Base-by-base conservation (phyloP, 2,797 vertebrate species). In the Gastrophryne carolinensis region DNA sequence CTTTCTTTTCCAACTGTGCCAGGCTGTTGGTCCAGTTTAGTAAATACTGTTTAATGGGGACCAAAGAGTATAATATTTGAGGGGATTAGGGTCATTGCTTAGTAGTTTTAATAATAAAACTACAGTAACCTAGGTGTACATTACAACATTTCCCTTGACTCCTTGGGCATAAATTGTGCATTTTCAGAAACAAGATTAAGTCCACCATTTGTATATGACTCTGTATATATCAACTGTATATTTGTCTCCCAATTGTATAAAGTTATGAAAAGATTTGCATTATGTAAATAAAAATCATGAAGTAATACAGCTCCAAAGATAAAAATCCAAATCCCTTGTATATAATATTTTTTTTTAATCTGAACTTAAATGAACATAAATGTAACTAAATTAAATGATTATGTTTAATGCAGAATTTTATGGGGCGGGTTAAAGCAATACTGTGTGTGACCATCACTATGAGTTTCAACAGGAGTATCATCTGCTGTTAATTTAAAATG, bases 311-410 rank as follows among this genome's bases (percentile, higher is more conserved):
- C 65, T 72, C 68, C 75, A 78, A 78, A 78, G 75, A 78, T 72
- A 65, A 54, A 37, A 58, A 62, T 34, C n/a, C n/a, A n/a, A n/a
- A n/a, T n/a, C n/a, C n/a, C 41, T 7, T 72, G 67, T 77, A 71
- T 63, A 78, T 78, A 78, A 17, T 78, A 60, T 72, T 78, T 67
- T 72, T 65, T n/a, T n/a, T n/a, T n/a, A n/a, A 70, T 78, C 53
- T 49, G 29, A 60, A 78, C 32, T 65, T 65, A 39, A 72, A 21
- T 49, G 29, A 60, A 78, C 32, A 72, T 65, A 39, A 72, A 21
- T 78, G 49, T 37, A 34, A 57, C 61, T 66, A 60, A 65, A 44
- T 35, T 19, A 65, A 58, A 39, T 39, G 35, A 6, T 27, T 26
- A 35, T 39, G 39, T 71, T 19, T 57, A 44, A 58, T 57, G 60